Conservation (phyloP, 37 sponge, comb jelly and placozoan genomes). For the Crambe crambe region DNA sequence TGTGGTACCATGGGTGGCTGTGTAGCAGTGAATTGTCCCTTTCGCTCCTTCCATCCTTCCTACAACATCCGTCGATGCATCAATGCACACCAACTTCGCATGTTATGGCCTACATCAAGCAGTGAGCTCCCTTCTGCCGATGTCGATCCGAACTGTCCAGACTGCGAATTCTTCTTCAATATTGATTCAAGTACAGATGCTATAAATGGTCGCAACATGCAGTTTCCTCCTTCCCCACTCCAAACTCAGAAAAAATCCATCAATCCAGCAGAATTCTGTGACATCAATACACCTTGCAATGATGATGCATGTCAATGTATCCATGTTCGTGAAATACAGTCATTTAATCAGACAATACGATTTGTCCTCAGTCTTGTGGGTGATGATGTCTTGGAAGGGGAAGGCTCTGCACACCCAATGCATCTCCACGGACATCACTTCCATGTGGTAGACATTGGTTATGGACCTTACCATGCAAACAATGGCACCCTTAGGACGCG, state of each 20-base stretch:
- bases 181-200: constrained; percentile 70
- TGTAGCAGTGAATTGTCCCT: constrained; percentile 78
- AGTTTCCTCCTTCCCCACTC: constrained; percentile 45
- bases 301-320: constrained; percentile 1
- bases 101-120: constrained; percentile 10
- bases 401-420: constrained; percentile 52
- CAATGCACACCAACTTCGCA: constrained; percentile 26
- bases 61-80: constrained; percentile 66
- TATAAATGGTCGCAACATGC: constrained; percentile 73
- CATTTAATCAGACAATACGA: constrained; percentile 30
- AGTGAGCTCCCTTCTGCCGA: constrained; percentile 1
- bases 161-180: constrained; percentile 58
- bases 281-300: background rate
- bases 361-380: constrained; percentile 26
- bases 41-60: constrained; percentile 29
- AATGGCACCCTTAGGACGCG: background rate
- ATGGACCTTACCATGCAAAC: constrained; percentile 43
- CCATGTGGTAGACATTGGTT: constrained; percentile 68
- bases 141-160: constrained; percentile 10
- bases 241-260: constrained; percentile 8
- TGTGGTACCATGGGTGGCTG: constrained; percentile 35
- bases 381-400: constrained; percentile 1
- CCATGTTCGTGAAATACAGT: constrained; percentile 10
- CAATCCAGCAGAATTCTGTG: constrained; percentile 9
- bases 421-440: constrained; percentile 78